Base-by-base conservation (phyloP, 2,888 invertebrate genomes). In the Microdon myrmicae region DNA sequence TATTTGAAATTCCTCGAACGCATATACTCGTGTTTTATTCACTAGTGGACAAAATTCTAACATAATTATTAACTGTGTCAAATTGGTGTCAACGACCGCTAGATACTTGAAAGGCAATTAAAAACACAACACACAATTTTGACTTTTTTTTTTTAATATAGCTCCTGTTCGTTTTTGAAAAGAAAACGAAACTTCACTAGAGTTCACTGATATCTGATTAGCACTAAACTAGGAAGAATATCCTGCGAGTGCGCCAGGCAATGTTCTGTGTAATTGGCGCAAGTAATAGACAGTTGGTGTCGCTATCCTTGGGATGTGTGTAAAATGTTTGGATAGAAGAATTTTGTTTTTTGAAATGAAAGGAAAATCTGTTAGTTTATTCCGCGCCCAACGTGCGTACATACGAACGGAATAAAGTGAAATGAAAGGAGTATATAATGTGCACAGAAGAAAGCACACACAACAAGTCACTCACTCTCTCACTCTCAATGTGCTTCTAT, bases 331-430 rank as follows among this genome's bases (percentile, higher is more conserved):
- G 44, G 20, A 56, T 49, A 44, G 39, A 56, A 54, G 44, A 58
- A 49, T 22, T 47, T 67, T 49, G 37, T 38, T 41, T 28, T 55
- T 53, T 53, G 9, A 54, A 48, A 47, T 51, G 56, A 67, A 58
- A 64, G 58, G 64, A 64, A 64, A 64, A 64, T n/a, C 32, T 53
- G 45, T 49, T 64, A 56, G 58, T 45, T 64, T 74, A 70, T 71
- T 75, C 75, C 79, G 78, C 77, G 76, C 74, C 73, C 73, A 77
- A 77, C 78, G 79, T 79, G 78, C 78, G 77, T 77, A 75, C 78
- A 76, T 75, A 73, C 77, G 78, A 79, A 79, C 78, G 78, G 75
- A 77, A 78, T 75, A 76, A 77, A 78, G 77, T 78, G 77, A 79
- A 79, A 79, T 79, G 78, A 79, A 79, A 79, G 79, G 79, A 79